phyloP scores from a whole-genome alignment of 2,113 vertebrate species.

The Cyprinus carpio region DNA sequence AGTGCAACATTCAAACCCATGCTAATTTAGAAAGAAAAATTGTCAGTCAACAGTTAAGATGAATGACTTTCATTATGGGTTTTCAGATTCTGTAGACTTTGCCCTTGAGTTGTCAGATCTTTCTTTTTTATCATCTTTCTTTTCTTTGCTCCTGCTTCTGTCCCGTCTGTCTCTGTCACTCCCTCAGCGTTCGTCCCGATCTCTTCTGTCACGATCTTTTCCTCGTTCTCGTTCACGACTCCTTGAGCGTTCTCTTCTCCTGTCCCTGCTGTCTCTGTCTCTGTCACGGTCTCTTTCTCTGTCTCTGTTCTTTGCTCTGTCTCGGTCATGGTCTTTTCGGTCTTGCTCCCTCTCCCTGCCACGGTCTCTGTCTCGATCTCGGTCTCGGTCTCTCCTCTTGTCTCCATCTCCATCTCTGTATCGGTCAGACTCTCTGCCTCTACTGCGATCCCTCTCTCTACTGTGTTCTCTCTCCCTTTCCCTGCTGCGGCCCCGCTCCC shows the following conservation, averaged over 20 bases:
- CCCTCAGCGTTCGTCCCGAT: slow-evolving; percentile 60
- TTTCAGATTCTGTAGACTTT: slow-evolving; percentile 72
- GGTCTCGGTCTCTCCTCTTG: slow-evolving; percentile 49
- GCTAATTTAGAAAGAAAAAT: slow-evolving; percentile 25
- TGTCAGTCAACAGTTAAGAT: background rate
- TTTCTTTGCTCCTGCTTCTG: slow-evolving; percentile 63
- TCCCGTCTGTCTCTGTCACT: slow-evolving; percentile 65
- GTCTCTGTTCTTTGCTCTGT: slow-evolving; percentile 54
- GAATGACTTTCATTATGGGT: slow-evolving; percentile 57
- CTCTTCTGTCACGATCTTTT: slow-evolving; percentile 53
- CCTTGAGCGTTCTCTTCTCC: slow-evolving; percentile 54
- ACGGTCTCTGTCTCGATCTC: slow-evolving; percentile 41
- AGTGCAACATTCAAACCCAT: slow-evolving; percentile 52
- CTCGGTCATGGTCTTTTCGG: slow-evolving; percentile 62
- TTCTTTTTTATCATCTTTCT: slow-evolving; percentile 81
- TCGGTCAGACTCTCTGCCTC: slow-evolving; percentile 73
- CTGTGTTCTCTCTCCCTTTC: slow-evolving; percentile 66
- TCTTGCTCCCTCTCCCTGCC: slow-evolving; percentile 56
- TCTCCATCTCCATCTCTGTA: slow-evolving; percentile 77
- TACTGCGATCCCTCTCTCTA: slow-evolving; percentile 56
- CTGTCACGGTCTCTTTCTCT: background rate
- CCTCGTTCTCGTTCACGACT: slow-evolving; percentile 56
- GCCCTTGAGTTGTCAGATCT: slow-evolving; percentile 79
- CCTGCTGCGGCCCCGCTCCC: slow-evolving; percentile 44
- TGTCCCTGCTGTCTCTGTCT: slow-evolving; percentile 54